Conservation (phyloP, 2,113 vertebrate genomes). For the Solenodon paradoxus region DNA sequence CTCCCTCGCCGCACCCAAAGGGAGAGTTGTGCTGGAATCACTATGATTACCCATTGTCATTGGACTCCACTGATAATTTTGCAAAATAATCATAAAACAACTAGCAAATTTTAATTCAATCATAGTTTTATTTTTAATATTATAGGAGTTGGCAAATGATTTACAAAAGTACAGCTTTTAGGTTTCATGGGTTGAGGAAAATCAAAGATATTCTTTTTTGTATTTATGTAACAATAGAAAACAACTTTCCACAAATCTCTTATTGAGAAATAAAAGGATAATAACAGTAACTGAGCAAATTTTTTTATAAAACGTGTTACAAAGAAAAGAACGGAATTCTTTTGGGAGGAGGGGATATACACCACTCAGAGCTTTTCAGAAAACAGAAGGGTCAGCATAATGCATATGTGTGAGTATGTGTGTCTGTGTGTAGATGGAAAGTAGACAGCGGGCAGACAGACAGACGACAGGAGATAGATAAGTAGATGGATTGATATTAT, state of each 20-base stretch:
- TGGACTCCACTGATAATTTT: neutral
- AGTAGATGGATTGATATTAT: neutral
- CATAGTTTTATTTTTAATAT: neutral
- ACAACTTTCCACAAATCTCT: neutral
- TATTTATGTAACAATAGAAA: neutral
- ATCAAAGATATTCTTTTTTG: neutral
- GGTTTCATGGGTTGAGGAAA: neutral
- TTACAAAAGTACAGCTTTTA: neutral
- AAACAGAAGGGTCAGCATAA: neutral
- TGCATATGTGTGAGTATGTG: neutral
- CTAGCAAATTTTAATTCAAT: neutral
- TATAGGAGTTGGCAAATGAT: neutral
- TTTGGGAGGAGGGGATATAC: neutral
- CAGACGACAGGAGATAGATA: neutral
- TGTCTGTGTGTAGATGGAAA: too few relatives aligned
- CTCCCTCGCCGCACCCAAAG: neutral
- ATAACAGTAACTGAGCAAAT: neutral
- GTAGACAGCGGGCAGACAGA: too few relatives aligned
- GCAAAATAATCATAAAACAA: neutral
- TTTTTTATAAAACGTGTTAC: neutral
- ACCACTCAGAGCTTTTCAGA: neutral
- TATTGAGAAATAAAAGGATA: neutral
- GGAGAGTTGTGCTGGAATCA: neutral
- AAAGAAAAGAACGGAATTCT: slow-evolving; percentile 7
- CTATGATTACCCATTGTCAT: neutral